These are phyloP conservation scores for Procavia capensis DNA, from an alignment of 2,113 vertebrate genomes.

Conservation along the genomic window DNA sequence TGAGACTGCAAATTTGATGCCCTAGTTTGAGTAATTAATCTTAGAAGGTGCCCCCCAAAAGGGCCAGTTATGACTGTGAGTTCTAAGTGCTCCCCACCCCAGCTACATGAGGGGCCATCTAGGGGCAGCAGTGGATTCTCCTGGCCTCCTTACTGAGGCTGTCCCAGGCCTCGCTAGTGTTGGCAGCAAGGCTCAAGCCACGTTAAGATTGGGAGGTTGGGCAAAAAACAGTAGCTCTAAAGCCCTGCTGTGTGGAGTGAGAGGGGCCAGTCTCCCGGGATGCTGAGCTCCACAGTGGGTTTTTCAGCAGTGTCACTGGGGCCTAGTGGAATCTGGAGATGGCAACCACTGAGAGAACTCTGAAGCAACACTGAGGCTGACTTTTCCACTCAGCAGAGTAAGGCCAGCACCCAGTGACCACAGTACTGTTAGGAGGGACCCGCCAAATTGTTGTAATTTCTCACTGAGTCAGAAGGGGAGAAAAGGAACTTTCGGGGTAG, in stretches of 20 bases:
- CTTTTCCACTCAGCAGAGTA: neutral
- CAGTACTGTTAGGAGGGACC: neutral
- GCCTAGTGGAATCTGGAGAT: neutral
- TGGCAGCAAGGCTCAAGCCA: neutral
- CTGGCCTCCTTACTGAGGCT: neutral
- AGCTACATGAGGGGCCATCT: rapidly evolving
- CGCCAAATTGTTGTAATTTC: neutral
- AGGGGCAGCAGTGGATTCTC: too few species aligned
- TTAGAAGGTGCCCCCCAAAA: neutral
- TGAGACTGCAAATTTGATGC: neutral
- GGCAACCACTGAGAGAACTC: neutral
- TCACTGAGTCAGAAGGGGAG: neutral
- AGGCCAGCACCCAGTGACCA: neutral
- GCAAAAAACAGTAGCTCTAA: neutral
- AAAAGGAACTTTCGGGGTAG: neutral
- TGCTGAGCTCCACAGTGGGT: neutral
- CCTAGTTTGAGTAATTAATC: neutral
- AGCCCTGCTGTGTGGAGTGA: neutral
- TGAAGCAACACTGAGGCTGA: neutral
- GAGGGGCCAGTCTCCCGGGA: neutral
- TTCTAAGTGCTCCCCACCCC: neutral
- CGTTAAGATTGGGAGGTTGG: neutral
- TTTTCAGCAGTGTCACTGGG: neutral
- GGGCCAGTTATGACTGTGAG: neutral
- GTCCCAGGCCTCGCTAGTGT: rapidly evolving